Base-by-base conservation (phyloP, 2,888 invertebrate species). In the Geotrupes spiniger region DNA sequence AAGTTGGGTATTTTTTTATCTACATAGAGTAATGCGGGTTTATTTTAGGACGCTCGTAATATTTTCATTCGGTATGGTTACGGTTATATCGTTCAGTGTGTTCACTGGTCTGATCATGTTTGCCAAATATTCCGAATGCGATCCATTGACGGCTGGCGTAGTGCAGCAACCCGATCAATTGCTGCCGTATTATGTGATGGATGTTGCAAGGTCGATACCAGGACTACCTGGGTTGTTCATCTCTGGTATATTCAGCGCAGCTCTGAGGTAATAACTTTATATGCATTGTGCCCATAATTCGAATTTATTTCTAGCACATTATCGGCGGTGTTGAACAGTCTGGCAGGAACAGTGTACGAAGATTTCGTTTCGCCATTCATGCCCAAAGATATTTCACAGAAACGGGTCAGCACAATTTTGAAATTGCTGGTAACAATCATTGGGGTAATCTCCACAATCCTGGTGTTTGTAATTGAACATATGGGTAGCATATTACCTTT, bases 181-280 rank as follows among this genome's bases (percentile, higher is more conserved):
- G 10, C 75, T 88, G 2, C 87, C 89, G 0, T 81, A 82, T 59
- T 89, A 84, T 61, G 79, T 89, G 3, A 84, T 88, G 77, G 83
- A 85, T 58, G 74, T 84, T 9, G 78, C 85, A 0, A 72, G 75
- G 2, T 72, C 78, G 64, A 77, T 84, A 61, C 83, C 84, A 10
- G 88, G 88, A 0, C 75, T 89, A 39, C 82, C 87, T 16, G 89
- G 89, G 2, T 75, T 89, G 31, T 89, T 89, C 60, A 79, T 87
- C 2, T 85, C 88, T 16, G 83, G 87, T 15, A 77, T 87, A 31
- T 86, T 88, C 57, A 84, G 85, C 62, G 85, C 88, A 0, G 85
- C 85, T 1, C 76, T 88, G 16, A 82, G 79, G 79, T 79, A 64
- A 14, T 11, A 33, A 33, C 2, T 15, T 15, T 8, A 2, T 1